Conservation (phyloP, 1,140 invertebrate species). For the Xylocopa sonorina region DNA sequence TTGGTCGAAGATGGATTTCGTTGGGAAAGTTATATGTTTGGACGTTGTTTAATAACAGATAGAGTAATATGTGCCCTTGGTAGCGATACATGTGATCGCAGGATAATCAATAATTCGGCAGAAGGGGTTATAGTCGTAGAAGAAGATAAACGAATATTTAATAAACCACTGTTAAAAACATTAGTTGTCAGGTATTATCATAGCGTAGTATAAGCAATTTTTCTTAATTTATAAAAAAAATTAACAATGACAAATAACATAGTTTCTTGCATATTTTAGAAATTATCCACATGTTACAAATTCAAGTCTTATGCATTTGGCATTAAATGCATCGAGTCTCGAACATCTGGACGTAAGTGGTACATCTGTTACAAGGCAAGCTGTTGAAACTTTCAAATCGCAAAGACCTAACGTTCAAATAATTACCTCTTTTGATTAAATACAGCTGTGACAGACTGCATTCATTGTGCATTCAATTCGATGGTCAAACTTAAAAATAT, state of each 20-base stretch:
- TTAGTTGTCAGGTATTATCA: slow-evolving; percentile 74
- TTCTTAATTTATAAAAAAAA: not conserved
- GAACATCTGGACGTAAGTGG: slow-evolving; percentile 84
- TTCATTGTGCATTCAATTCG: slow-evolving; percentile 18
- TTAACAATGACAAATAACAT: not conserved
- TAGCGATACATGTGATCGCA: slow-evolving; percentile 63
- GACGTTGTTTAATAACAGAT: slow-evolving; percentile 72
- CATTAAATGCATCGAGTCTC: slow-evolving; percentile 83
- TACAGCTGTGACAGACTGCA: slow-evolving; percentile 26
- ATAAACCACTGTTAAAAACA: slow-evolving; percentile 77
- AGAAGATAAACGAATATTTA: slow-evolving; percentile 67
- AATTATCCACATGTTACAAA: slow-evolving; percentile 86
- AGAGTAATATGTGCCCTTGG: slow-evolving; percentile 76
- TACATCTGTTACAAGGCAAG: slow-evolving; percentile 83
- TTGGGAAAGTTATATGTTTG: slow-evolving; percentile 52
- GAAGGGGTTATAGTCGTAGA: slow-evolving; percentile 66
- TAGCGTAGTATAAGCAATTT: slow-evolving; percentile 9
- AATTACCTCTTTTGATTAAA: slow-evolving; percentile 78
- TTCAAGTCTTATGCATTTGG: slow-evolving; percentile 84
- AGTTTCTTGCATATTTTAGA: slow-evolving; percentile 77
- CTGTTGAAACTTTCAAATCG: slow-evolving; percentile 82
- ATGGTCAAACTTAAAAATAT: slow-evolving; percentile 19
- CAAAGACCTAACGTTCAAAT: slow-evolving; percentile 82
- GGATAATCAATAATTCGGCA: slow-evolving; percentile 64
- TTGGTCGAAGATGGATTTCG: slow-evolving; percentile 47